These are phyloP conservation scores for Addax nasomaculatus DNA, from an alignment of 2,113 vertebrate genomes.

Conservation along the genomic window DNA sequence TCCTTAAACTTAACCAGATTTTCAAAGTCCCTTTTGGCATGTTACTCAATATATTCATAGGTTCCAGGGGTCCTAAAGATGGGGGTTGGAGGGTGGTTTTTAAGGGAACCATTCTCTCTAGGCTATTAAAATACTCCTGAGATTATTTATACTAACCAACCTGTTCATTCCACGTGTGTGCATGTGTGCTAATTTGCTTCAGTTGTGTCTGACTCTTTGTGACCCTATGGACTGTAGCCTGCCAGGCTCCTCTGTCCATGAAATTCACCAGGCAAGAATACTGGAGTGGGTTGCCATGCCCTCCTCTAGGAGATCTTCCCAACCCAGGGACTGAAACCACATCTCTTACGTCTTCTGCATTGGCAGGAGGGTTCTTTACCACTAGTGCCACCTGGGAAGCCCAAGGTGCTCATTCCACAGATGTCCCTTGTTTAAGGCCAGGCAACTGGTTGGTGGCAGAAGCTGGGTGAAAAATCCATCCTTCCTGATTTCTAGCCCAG, in stretches of 20 bases:
- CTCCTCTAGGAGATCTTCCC: neutral
- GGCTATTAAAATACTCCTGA: neutral
- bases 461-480: neutral
- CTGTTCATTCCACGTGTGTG: neutral
- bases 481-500: neutral
- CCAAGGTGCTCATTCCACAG: neutral
- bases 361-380: neutral
- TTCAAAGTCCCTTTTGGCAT: neutral
- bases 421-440: neutral
- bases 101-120: neutral
- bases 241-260: neutral
- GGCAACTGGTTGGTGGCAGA: neutral
- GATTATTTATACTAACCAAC: neutral
- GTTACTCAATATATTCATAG: neutral
- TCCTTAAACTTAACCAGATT: neutral
- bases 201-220: accelerated
- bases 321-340: neutral
- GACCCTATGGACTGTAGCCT: neutral
- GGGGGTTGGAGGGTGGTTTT: neutral
- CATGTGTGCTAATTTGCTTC: neutral
- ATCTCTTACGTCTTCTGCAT: neutral
- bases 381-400: neutral
- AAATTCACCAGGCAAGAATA: neutral
- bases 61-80: neutral
- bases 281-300: neutral